Conservation (phyloP, 64 coral and sea anemone genomes). For the Pocillopora verrucosa region DNA sequence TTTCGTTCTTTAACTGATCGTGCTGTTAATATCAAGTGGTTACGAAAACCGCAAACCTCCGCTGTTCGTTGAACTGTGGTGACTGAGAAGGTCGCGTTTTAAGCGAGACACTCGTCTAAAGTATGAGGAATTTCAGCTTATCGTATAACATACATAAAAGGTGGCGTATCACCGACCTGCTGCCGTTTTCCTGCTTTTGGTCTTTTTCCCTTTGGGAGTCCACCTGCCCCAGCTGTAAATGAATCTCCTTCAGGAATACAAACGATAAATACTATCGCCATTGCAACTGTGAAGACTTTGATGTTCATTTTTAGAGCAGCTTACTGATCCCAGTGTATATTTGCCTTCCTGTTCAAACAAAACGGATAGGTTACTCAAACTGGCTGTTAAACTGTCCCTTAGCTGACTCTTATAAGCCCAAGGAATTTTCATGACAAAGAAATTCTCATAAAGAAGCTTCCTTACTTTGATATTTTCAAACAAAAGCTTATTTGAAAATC, state of each 20-base stretch:
- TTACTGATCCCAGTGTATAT: neutral
- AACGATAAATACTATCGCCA: neutral
- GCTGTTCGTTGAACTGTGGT: neutral
- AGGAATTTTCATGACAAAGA: slow-evolving; percentile 17
- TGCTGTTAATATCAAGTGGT: neutral
- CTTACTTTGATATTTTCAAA: neutral
- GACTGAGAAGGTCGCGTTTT: neutral
- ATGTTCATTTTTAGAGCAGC: neutral
- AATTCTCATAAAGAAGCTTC: neutral
- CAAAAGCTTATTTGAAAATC: neutral
- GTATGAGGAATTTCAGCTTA: neutral
- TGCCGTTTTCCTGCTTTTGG: neutral
- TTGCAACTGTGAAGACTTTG: neutral
- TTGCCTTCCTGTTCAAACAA: neutral
- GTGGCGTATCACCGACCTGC: neutral
- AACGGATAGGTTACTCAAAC: too few species aligned
- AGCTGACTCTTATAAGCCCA: neutral
- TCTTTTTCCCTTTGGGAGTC: neutral
- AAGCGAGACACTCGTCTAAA: too few species aligned
- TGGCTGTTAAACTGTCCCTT: neutral
- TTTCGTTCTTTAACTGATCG: neutral
- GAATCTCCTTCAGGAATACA: neutral
- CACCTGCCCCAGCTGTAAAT: neutral
- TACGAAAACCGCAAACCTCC: neutral
- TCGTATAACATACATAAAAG: too few species aligned